Conservation (phyloP, 2,888 invertebrate species). For the Pyrrhia umbra region DNA sequence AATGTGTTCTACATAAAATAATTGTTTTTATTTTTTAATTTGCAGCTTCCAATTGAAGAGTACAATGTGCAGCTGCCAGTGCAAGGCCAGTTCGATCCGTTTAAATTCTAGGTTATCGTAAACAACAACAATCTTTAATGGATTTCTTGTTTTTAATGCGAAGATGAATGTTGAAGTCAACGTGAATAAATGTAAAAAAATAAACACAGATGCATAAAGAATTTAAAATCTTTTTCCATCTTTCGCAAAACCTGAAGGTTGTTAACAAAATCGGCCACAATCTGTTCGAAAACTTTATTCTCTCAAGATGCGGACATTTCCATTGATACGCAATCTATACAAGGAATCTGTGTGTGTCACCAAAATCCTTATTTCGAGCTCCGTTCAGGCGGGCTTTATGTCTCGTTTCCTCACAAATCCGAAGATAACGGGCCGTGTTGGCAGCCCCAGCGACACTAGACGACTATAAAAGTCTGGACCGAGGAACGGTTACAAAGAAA, state of each 20-base stretch:
- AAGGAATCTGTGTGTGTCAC: slow-evolving; percentile 71
- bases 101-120: slow-evolving; percentile 1
- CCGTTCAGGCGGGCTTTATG: slow-evolving; percentile 77
- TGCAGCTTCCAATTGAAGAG: slow-evolving; percentile 9
- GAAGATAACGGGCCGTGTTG: slow-evolving; percentile 74
- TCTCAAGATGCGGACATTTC: slow-evolving; percentile 54
- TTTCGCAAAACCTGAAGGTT: slow-evolving; percentile 3
- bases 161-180: slow-evolving; percentile 17
- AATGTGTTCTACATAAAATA: slow-evolving; percentile 23
- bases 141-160: slow-evolving; percentile 20
- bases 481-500: slow-evolving; percentile 68
- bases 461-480: slow-evolving; percentile 69
- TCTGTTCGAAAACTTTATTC: slow-evolving; percentile 55
- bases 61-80: no score
- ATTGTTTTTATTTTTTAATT: background rate
- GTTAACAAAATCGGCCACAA: slow-evolving; percentile 39
- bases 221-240: slow-evolving; percentile 35
- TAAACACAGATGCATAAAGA: slow-evolving; percentile 3
- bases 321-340: slow-evolving; percentile 71
- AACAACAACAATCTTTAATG: background rate
- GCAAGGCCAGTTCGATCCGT: background rate
- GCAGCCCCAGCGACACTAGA: slow-evolving; percentile 63
- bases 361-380: slow-evolving; percentile 72
- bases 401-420: slow-evolving; percentile 81
- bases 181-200: slow-evolving; percentile 22